Evolutionary conservation across 2,888 invertebrate genomes (phyloP), one percentile per base, ranked within the genome.

Genomic region (Papilio elwesi): DNA sequence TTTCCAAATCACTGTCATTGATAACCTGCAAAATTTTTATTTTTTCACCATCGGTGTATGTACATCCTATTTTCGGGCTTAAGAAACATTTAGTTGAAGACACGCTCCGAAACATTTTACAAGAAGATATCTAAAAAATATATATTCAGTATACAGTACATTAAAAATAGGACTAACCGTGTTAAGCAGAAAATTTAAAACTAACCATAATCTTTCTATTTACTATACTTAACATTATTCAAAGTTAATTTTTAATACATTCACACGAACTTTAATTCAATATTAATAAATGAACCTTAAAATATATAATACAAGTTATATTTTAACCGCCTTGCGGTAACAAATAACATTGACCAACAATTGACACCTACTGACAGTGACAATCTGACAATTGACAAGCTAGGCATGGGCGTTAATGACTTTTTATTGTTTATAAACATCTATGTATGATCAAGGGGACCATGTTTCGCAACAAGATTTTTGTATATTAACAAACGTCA

Each of bases 1-100:
- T 75, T 52, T 84, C 81, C n/a, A 75, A 66, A 73, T 89, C 84
- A 0, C 85, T 78, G 66, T 87, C 81, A 79, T 94, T 94, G 47
- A 94, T 83, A 80, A 88, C 83, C 71, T 90, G 81, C 55, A 94
- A 84, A 67, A 94, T 91, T 83, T 87, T 89, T 49, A 83, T 76
- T 77, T 86, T 91, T 74, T 94, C 85, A 6, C 72, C 78, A n/a
- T 88, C 85, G 47, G 85, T 83, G 76, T 92, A 94, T 78, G 86
- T 89, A 43, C 79, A 82, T 68, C 90, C 87, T 48, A 89, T 72
- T 38, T 81, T 78, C 55, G 82, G 78, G 74, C 83, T 86, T 52
- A 79, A 85, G 63, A 77, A 77, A 70, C 81, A 78, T 75, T 77
- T 69, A 36, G 73, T 47, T 49, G 65, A 55, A 10, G 52, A 73